Percentiles rank a stretch among this genome's conserved stretches.
Conservation (phyloP, 2,888 invertebrate species). For the Caenorhabditis becei region DNA sequence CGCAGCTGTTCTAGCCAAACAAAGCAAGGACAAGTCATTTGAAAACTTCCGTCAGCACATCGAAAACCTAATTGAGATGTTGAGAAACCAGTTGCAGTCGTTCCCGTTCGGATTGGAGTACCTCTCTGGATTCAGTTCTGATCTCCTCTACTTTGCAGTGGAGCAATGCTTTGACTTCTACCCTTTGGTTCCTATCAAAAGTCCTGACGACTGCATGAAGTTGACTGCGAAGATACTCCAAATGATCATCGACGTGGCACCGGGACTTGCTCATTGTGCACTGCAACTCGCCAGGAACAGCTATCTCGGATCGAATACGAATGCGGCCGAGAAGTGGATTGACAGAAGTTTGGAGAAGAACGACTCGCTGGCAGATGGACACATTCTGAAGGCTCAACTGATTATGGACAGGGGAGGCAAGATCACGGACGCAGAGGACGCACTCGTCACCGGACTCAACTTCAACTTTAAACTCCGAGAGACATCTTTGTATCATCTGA, state of each 20-base stretch:
- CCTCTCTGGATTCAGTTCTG: constrained; percentile 55
- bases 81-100: constrained; percentile 42
- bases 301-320: constrained; percentile 87
- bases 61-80: constrained; percentile 54
- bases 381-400: constrained; percentile 88
- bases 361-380: constrained; percentile 89
- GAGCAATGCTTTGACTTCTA: constrained; percentile 71
- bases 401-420: constrained; percentile 72
- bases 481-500: constrained; percentile 91
- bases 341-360: constrained; percentile 88
- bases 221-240: constrained; percentile 86
- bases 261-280: constrained; percentile 85
- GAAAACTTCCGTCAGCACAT: constrained; percentile 61
- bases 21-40: constrained; percentile 59
- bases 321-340: constrained; percentile 87
- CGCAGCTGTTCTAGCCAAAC: constrained; percentile 58
- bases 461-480: constrained; percentile 94
- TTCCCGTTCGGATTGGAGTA: constrained; percentile 61
- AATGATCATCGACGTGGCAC: constrained; percentile 88
- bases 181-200: constrained; percentile 84
- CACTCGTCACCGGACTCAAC: constrained; percentile 86
- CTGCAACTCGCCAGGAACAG: constrained; percentile 89
- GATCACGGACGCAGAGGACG: constrained; percentile 69
- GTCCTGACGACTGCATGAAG: constrained; percentile 83
- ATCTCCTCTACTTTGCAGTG: constrained; percentile 57